phyloP scores from a whole-genome alignment of 2,797 vertebrate genomes.

The Acrossocheilus wenchowensis region DNA sequence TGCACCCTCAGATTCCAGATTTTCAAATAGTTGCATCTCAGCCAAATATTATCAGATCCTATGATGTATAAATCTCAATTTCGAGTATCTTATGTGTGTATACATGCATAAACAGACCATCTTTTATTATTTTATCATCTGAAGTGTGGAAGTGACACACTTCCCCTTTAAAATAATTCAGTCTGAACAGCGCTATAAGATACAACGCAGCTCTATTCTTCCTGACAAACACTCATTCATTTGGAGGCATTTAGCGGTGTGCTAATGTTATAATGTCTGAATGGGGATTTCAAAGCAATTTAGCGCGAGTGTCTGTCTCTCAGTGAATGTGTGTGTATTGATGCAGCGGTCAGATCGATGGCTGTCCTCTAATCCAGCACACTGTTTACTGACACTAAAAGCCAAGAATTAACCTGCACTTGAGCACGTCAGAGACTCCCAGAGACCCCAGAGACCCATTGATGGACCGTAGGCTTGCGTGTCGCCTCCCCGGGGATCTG shows the following conservation, averaged over 20 bases:
- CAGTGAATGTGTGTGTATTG: constrained; percentile 3
- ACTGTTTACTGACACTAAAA: constrained; percentile 29
- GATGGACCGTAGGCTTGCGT: constrained; percentile 3
- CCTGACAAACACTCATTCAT: neutral
- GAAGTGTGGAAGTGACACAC: neutral
- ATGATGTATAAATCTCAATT: too few species aligned
- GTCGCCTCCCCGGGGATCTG: neutral
- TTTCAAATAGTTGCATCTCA: too few species aligned
- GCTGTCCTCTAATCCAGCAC: constrained; percentile 18
- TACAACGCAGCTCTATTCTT: neutral
- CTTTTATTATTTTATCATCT: neutral
- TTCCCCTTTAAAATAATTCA: neutral
- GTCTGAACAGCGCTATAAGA: neutral
- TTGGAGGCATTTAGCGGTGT: neutral
- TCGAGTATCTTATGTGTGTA: neutral
- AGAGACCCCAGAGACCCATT: constrained; percentile 16
- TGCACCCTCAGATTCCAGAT: too few species aligned
- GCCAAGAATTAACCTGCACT: constrained; percentile 27
- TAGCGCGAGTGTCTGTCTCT: neutral
- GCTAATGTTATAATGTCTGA: constrained; percentile 22
- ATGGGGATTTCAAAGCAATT: constrained; percentile 14
- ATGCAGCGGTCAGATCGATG: constrained; percentile 18
- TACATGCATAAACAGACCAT: neutral
- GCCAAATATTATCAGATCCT: too few species aligned
- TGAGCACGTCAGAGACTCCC: constrained; percentile 1